Base-by-base conservation (phyloP, 2,888 invertebrate genomes). In the Epistrophe grossulariae region DNA sequence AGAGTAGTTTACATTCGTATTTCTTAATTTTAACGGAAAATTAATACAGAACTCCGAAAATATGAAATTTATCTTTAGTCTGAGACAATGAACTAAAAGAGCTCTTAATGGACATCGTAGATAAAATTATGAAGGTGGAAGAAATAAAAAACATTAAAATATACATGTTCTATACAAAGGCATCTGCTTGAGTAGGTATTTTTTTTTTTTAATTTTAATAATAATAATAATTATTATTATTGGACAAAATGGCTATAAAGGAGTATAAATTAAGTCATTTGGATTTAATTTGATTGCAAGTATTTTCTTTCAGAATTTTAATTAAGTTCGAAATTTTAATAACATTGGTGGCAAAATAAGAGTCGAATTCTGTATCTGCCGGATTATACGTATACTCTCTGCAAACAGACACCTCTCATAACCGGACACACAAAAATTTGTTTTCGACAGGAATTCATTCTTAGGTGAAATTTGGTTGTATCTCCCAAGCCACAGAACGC, bases 21-120 rank as follows among this genome's bases (percentile, higher is more conserved):
- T 70, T 64, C 76, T 55, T 79, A 73, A 74, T 79, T 70, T 70
- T 62, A 38, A 68, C 68, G 78, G 55, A 13, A 66, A 43, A 64
- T 72, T 59, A 74, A 57, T 74, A 50, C 43, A 66, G 40, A 19
- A 50, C 13, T 55, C 76, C 24, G 10, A 77, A 84, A 78, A 77
- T 83, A 83, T 72, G 78, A 83, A 78, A 73, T 66, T 78, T 83
- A 68, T 78, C 24, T 24, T 24, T 24, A 24, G 24, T 24, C 45
- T 38, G 38, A 83, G 83, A 73, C 73, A 76, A 81, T 62, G 70
- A 76, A 50, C 35, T 55, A 17, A 70, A 52, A 40, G 35, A 50
- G 13, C 8, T 45, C 17, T 64, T 45, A 45, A 64, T 45, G 45
- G 28, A 0, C 24, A 24, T 24, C 11, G 15, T 19, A 40, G 17